Percentiles rank a stretch among this genome's conserved stretches.
Conservation (phyloP, 2,113 vertebrate genomes). For the Bettongia penicillata region DNA sequence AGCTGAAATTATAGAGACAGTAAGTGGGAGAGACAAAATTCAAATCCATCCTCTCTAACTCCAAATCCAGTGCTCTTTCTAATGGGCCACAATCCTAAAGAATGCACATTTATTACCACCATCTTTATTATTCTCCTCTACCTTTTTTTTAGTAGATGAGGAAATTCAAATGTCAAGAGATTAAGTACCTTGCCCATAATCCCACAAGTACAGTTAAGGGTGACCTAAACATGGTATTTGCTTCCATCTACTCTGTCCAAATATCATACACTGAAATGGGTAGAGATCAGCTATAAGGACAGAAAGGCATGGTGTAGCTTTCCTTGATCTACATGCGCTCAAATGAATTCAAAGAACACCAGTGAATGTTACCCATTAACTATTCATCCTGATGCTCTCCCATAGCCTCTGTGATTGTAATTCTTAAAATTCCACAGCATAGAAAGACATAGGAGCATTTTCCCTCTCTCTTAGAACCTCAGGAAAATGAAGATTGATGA, state of each 20-base stretch:
- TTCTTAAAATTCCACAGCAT: constrained; percentile 36
- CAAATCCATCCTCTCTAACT: neutral
- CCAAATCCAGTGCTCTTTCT: neutral
- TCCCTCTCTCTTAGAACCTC: constrained; percentile 27
- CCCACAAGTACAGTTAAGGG: neutral
- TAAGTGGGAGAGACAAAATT: neutral
- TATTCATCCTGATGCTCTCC: constrained; percentile 11
- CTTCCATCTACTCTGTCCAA: neutral
- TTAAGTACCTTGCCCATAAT: neutral
- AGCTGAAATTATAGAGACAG: neutral
- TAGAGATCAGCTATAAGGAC: neutral
- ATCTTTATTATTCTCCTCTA: neutral
- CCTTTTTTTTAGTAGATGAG: neutral
- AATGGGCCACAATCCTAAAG: neutral
- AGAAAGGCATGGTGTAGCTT: neutral
- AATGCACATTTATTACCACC: neutral
- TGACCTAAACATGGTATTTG: neutral
- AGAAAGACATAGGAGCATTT: neutral
- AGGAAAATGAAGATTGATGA: neutral
- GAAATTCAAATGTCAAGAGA: neutral
- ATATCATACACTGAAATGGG: neutral
- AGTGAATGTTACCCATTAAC: neutral
- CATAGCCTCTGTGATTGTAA: constrained; percentile 27
- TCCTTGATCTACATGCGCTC: neutral
- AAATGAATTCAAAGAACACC: neutral